phyloP scores from a whole-genome alignment of 92 coral and sea anemone species.

The Hydrozoanthus gracilis region DNA sequence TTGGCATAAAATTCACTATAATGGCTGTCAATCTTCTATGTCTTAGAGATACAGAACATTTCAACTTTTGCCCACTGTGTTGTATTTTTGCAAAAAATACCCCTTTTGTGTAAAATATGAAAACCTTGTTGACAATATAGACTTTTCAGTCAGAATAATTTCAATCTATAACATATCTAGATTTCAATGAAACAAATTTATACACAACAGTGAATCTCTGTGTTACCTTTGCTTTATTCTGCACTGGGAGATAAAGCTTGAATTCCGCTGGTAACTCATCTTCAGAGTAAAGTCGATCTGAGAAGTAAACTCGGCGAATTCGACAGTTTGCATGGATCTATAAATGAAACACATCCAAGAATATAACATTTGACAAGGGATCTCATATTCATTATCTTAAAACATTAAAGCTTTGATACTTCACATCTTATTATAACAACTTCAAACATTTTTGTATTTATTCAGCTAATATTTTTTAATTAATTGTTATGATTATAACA shows the following conservation, averaged over 20 bases:
- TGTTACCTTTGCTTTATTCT: conserved; percentile 80
- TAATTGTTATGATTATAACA: not conserved
- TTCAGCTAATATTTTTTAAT: not conserved
- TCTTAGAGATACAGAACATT: too few relatives aligned
- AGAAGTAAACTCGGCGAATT: conserved; percentile 98
- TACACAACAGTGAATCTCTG: not conserved
- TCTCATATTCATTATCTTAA: not conserved
- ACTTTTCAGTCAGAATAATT: not conserved
- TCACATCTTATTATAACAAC: not conserved
- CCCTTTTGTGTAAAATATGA: too few relatives aligned
- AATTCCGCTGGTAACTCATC: conserved; percentile 99
- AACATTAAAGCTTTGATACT: not conserved
- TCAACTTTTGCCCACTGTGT: too few relatives aligned
- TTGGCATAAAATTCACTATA: too few relatives aligned
- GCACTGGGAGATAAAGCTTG: conserved; percentile 95
- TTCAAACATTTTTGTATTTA: not conserved
- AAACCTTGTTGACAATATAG: too few relatives aligned
- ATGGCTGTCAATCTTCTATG: too few relatives aligned
- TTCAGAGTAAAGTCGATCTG: conserved; percentile 98
- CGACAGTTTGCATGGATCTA: conserved; percentile 99
- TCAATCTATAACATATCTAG: not conserved
- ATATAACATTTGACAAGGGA: not conserved
- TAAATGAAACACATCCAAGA: not conserved
- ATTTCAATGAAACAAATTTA: not conserved
- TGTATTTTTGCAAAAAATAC: too few relatives aligned